Evolutionary conservation across 2,888 invertebrate genomes (phyloP).

Genomic region (Gerris lacustris): DNA sequence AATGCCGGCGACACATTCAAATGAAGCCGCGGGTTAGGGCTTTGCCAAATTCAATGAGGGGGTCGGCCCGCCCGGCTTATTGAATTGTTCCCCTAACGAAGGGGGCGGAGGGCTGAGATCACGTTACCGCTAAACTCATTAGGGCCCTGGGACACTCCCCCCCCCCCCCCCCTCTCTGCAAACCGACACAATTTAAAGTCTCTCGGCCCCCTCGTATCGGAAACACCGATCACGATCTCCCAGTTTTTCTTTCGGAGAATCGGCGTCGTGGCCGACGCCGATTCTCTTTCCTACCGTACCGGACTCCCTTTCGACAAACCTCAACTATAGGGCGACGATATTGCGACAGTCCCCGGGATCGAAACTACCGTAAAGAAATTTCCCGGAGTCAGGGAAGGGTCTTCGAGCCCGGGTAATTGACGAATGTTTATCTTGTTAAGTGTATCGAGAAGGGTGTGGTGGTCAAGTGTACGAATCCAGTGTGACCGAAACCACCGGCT

Average conservation of each 20-base stretch:
- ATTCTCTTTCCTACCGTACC: too few species aligned
- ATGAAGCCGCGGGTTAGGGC: neutral
- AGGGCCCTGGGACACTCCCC: neutral
- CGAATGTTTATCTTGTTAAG: neutral
- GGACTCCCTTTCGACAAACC: too few species aligned
- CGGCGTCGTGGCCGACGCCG: neutral
- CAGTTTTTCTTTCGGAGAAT: neutral
- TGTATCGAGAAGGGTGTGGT: neutral
- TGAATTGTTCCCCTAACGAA: constrained; percentile 5
- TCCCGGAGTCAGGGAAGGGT: too few species aligned
- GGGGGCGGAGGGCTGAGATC: neutral
- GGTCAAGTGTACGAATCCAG: neutral
- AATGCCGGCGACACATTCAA: constrained; percentile 3
- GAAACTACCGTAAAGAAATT: too few species aligned
- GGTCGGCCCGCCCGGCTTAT: neutral
- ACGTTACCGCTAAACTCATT: constrained; percentile 5
- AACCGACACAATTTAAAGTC: neutral
- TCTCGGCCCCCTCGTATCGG: neutral
- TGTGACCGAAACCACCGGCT: neutral
- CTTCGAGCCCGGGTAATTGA: neutral
- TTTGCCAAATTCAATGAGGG: constrained; percentile 5
- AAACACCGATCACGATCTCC: neutral
- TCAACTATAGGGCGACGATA: too few species aligned
- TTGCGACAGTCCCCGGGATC: too few species aligned
- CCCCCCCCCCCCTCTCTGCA: neutral